Base-by-base conservation (phyloP, 2,888 invertebrate species). In the Acanthosoma haemorrhoidale region DNA sequence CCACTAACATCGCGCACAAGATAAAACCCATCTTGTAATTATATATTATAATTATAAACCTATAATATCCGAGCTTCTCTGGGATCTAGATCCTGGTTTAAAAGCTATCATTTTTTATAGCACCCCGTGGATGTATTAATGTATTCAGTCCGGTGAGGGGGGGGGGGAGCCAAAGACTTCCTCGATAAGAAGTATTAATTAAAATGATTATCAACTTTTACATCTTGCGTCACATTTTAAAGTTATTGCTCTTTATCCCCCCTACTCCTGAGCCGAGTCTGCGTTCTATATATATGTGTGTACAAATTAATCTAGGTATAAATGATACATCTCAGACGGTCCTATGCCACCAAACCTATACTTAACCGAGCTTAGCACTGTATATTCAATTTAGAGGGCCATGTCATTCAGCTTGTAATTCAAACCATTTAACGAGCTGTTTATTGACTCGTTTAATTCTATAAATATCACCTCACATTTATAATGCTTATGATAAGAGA, bases 11-110 rank as follows among this genome's bases (percentile, higher is more conserved):
- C 51, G 6, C n/a, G 8, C 16, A 25, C 63, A 34, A 38, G 64
- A 64, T 64, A 64, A 64, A 64, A 64, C 21, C 41, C 43, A 64
- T 64, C 31, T 64, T 43, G 41, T 64, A 64, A 64, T 64, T 64
- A 64, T 38, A 38, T 64, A 64, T 64, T 64, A 64, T 64, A 64
- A 64, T 64, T 21, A 64, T 31, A 21, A 43, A 25, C 0, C 18
- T n/a, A 34, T 61, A 61, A 61, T 61, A 61, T 34, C 34, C 21
- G 61, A 18, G 21, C 15, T 29, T 41, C 38, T 41, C 41, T n/a
- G 29, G n/a, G 64, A 64, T 64, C 64, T 64, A 64, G 64, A 64
- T 64, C 64, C 64, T 25, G 31, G 16, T 43, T 61, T 61, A 21
- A 21, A 16, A 58, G 21, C 1, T 38, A 36, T 36, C 36, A 21